Evolutionary conservation across 2,797 vertebrate genomes (phyloP).

Genomic region (Gambusia yucatana): DNA sequence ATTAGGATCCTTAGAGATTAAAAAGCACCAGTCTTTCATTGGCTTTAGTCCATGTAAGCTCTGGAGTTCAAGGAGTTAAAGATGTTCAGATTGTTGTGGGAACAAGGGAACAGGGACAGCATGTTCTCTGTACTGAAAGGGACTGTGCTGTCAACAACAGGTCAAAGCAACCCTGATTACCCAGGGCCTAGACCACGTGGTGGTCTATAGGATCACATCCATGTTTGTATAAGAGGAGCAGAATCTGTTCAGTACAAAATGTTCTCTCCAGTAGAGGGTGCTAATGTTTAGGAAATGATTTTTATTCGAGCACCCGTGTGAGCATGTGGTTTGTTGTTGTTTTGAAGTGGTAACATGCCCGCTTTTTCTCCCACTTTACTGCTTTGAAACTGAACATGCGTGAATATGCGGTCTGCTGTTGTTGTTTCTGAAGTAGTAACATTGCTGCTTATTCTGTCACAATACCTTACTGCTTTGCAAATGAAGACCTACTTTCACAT

Average conservation of each 20-base stretch:
- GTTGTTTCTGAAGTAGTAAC: not conserved
- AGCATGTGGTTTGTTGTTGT: not conserved
- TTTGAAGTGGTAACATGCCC: not conserved
- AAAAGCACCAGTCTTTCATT: not conserved
- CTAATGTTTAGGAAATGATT: not conserved
- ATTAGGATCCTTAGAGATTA: not conserved
- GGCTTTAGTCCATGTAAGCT: not conserved
- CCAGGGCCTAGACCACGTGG: not conserved
- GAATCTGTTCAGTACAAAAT: not conserved
- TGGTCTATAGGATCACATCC: not conserved
- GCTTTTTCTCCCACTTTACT: not conserved
- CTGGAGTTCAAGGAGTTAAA: not conserved
- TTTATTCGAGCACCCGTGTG: not conserved
- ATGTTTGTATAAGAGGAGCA: slow-evolving; percentile 2
- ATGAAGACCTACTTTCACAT: not conserved
- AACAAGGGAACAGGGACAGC: not conserved
- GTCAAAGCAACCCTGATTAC: not conserved
- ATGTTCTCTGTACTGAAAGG: not conserved
- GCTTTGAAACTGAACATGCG: not conserved
- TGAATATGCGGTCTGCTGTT: not conserved
- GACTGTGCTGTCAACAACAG: not conserved
- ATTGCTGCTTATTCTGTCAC: not conserved
- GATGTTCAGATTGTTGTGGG: not conserved
- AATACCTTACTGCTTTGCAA: not conserved
- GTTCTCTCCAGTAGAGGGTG: not conserved